Evolutionary conservation across 2,113 vertebrate genomes (phyloP).

Genomic region (Ptilonorhynchus violaceus): DNA sequence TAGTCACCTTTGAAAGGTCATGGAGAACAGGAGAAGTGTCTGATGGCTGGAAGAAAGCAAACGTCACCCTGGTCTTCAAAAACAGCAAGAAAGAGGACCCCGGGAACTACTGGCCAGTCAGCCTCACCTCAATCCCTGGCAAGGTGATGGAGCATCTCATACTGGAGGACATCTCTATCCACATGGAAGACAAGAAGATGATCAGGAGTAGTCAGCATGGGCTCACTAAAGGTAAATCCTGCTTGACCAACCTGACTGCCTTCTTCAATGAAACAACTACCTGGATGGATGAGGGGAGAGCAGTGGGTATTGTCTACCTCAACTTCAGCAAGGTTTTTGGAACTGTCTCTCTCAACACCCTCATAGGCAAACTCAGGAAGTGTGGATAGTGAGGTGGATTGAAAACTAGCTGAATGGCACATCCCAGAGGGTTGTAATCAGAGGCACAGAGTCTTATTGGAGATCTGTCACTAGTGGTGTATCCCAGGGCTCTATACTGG

Average conservation of each 20-base stretch:
- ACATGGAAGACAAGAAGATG: background rate
- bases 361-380: background rate
- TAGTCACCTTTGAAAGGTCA: background rate
- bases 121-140: background rate
- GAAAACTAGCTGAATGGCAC: background rate
- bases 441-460: accelerated
- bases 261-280: background rate
- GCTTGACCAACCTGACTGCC: background rate
- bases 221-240: background rate
- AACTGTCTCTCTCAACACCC: background rate
- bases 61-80: background rate
- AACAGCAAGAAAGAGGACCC: too few relatives aligned
- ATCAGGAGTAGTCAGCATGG: background rate
- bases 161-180: background rate
- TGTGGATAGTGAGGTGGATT: background rate
- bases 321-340: accelerated
- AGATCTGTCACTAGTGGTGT: background rate
- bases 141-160: background rate
- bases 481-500: background rate
- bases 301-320: accelerated
- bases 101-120: background rate
- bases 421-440: background rate
- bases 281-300: background rate
- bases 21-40: background rate
- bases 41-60: background rate